Conservation (phyloP, 2,113 vertebrate genomes). For the Lates calcarifer region DNA sequence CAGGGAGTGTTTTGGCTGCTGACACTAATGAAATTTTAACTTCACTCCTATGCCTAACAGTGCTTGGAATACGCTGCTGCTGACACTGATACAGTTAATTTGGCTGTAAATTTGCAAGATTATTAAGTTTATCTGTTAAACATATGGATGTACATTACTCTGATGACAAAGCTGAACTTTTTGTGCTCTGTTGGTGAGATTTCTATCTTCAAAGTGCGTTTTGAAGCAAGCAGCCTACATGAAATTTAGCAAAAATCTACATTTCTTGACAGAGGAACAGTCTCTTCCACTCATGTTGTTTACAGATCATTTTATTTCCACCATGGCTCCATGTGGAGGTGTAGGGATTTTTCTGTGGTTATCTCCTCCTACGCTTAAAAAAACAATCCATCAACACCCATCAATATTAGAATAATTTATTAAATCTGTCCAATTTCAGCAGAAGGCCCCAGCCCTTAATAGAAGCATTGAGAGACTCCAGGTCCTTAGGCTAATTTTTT, state of each 20-base stretch:
- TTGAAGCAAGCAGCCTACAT: not conserved
- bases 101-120: slow-evolving; percentile 11
- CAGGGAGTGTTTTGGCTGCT: slow-evolving; percentile 44
- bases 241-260: not conserved
- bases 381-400: slow-evolving; percentile 9
- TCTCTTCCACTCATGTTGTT: not conserved
- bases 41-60: not conserved
- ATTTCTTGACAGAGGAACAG: not conserved
- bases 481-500: slow-evolving; percentile 28
- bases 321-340: slow-evolving; percentile 4
- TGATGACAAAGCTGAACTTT: slow-evolving; percentile 2
- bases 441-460: slow-evolving; percentile 11
- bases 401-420: slow-evolving; percentile 32
- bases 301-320: slow-evolving; percentile 26
- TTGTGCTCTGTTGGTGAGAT: not conserved
- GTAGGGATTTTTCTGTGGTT: slow-evolving; percentile 39
- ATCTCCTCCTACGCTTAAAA: slow-evolving; percentile 31
- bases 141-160: not conserved
- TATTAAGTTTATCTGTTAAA: slow-evolving; percentile 7
- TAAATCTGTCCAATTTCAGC: slow-evolving; percentile 30
- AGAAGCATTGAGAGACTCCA: slow-evolving; percentile 19
- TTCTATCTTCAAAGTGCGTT: not conserved
- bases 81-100: slow-evolving; percentile 11
- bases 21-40: slow-evolving; percentile 54
- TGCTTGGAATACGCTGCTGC: slow-evolving; percentile 14